Evolutionary conservation across 1,140 invertebrate species (phyloP), one percentile per base, ranked within the genome.

Genomic region (Saxidomus purpurata): DNA sequence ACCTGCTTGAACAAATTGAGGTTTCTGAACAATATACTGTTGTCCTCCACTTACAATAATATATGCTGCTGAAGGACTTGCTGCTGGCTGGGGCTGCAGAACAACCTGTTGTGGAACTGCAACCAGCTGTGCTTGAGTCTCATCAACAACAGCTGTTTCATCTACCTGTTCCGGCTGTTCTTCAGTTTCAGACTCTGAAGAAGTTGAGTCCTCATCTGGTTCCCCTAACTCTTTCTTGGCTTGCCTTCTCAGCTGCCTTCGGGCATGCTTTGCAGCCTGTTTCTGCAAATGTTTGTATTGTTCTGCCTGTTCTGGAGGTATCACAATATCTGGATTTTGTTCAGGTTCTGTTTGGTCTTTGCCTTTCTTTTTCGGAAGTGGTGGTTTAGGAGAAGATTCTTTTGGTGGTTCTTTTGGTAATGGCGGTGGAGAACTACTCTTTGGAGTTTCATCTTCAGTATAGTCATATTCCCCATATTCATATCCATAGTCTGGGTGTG

Each of bases 251-350:
- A 77, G 67, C 52, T 90, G 90, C 36, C 63, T 87, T 40, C 81
- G 52, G 15, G 88, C 90, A 84, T 91, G 90, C 67, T 91, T 89
- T 25, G 43, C 61, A 34, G 90, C 90, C 67, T 90, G 82, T 43
- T 91, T 79, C 55, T 91, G 90, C 34, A 91, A 52, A 36, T 91
- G 84, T n/a, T 87, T 89, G 38, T 91, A 91, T 52, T 90, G 82
- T 38, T 91, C 90, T 59, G 80, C 84, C 52, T 91, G 88, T 52
- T 91, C 88, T 47, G 90, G 90, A 34, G 90, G 87, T 61, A 89
- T 89, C 22, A 86, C 82, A 89, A 89, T 81, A 28, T 59, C 79
- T 19, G 87, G 90, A 28, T 82, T 91, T 55, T 89, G 82, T 52
- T 89, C 87, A 67, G 87, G 83, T 43, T 89, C 81, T 83, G 61